Base-by-base conservation (phyloP, 2,797 vertebrate genomes). In the Steatocranus sp. region DNA sequence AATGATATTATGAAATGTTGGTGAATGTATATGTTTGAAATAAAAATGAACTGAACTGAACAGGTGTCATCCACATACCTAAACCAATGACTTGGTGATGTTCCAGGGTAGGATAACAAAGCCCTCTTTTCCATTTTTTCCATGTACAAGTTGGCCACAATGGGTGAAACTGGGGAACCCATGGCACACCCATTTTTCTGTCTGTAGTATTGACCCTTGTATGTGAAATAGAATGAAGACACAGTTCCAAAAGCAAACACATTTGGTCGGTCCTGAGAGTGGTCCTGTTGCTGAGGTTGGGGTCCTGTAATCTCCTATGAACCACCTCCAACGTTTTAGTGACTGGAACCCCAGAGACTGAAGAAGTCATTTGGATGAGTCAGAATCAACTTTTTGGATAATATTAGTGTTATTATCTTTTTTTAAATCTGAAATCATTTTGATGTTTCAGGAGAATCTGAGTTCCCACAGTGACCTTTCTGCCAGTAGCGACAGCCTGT, bases 401-500 rank as follows among this genome's bases (percentile, higher is more conserved):
- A 53, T 54, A 25, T 54, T 54, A 25, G 27, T 46, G 6, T 14
- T 7, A 12, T 20, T 41, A 30, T 54, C 12, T 41, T 12, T 10
- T 15, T 3, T 15, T 1, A 41, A 15, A 7, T 74, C 1, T 1
- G 4, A 7, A 46, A 15, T 50, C 8, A 12, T 4, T 3, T 27
- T 79, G 34, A 2, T 83, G n/a, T 87, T 87, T 68, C 80, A 94
- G 93, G 90, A 90, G 20, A 82, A 25, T 63, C 75, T 87, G 50
- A 79, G 80, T 18, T 61, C 15, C 7, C 54, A 54, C 2, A 54
- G 54, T 4, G 83, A 93, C 6, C 77, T 92, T 27, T 93, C 94
- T 6, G 82, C 81, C 78, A 94, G 94, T 84, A 93, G 30, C 1
- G 89, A 95, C 86, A 91, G 89, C 82, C 79, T 93, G 84, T 89